phyloP scores from a whole-genome alignment of 2,888 invertebrate species.

The Meiosimyza platycephala region DNA sequence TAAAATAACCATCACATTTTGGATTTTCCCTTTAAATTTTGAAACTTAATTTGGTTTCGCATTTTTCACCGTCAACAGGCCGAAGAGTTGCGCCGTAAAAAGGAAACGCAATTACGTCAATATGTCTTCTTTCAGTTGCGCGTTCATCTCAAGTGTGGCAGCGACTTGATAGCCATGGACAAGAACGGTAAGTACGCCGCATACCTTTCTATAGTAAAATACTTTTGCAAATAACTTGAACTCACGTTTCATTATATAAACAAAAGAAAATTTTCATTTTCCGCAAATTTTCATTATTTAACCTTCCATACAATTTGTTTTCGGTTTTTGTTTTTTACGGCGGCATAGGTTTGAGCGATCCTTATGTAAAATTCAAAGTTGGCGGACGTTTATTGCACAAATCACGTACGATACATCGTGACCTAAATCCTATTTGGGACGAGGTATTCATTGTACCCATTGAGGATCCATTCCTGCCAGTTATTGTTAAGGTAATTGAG shows the following conservation, averaged over 20 bases:
- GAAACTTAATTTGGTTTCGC: slow-evolving; percentile 8
- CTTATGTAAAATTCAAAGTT: slow-evolving; percentile 96
- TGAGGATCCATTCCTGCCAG: slow-evolving; percentile 88
- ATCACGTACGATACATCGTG: slow-evolving; percentile 92
- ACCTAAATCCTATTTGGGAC: slow-evolving; percentile 98
- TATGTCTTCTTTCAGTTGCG: slow-evolving; percentile 93
- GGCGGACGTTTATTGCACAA: slow-evolving; percentile 90
- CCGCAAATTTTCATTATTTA: no score
- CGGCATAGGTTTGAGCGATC: slow-evolving; percentile 89
- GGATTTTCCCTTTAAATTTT: neutral
- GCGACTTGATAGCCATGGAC: slow-evolving; percentile 92
- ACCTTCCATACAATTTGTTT: neutral
- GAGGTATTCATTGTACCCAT: slow-evolving; percentile 93
- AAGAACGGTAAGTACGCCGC: slow-evolving; percentile 82
- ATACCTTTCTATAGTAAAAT: neutral
- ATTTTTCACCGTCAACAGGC: slow-evolving; percentile 61
- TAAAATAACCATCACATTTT: no score
- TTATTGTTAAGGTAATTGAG: slow-evolving; percentile 81
- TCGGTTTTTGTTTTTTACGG: slow-evolving; percentile 28
- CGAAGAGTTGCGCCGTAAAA: slow-evolving; percentile 77
- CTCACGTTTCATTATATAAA: no score
- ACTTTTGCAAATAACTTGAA: neutral
- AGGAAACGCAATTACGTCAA: slow-evolving; percentile 82
- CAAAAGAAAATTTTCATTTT: no score
- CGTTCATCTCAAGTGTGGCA: slow-evolving; percentile 87